Evolutionary conservation across 2,888 invertebrate genomes (phyloP), one percentile per base, ranked within the genome.

Genomic region (Labia minor): DNA sequence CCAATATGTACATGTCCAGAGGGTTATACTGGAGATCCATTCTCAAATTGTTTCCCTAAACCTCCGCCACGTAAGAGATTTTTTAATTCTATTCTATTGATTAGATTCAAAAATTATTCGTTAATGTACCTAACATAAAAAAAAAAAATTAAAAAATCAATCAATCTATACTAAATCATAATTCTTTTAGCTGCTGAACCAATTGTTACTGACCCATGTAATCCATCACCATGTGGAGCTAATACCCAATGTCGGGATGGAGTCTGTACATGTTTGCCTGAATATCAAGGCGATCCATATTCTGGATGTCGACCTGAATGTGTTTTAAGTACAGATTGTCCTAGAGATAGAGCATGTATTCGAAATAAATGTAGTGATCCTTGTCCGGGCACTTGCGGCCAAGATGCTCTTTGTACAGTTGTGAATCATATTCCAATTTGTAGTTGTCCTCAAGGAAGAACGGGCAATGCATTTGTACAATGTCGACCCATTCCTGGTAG

Each of bases 301-400:
- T 90, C 90, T 21, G 83, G 85, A 64, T 90, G 90, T 72, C 81
- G 89, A 72, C 88, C 89, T 8, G 90, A 90, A 76, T 92, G 92
- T 76, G 84, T 85, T 4, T 84, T 85, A 16, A 90, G 88, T 74
- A 81, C 86, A 1, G 90, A 92, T 75, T 92, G 92, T 77, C 78
- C 85, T 6, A 79, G 85, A 37, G 85, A 85, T 71, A 83, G 85
- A 74, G 89, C 91, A 16, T 92, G 92, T 74, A 85, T 85, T 37
- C 72, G 82, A 72, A 86, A 86, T 73, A 88, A 88, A 77, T 91
- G 90, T 74, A 75, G 79, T 4, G 86, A 90, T 75, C 90, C 90
- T 14, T 90, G 90, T 72, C 78, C 79, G 0, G 84, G 84, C 62
- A 81, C 83, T 1, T 87, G 86, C 72, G 86, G 86, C 6, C 77